These are phyloP conservation scores for Notolabrus celidotus DNA, from an alignment of 2,797 vertebrate genomes.

Conservation along the genomic window DNA sequence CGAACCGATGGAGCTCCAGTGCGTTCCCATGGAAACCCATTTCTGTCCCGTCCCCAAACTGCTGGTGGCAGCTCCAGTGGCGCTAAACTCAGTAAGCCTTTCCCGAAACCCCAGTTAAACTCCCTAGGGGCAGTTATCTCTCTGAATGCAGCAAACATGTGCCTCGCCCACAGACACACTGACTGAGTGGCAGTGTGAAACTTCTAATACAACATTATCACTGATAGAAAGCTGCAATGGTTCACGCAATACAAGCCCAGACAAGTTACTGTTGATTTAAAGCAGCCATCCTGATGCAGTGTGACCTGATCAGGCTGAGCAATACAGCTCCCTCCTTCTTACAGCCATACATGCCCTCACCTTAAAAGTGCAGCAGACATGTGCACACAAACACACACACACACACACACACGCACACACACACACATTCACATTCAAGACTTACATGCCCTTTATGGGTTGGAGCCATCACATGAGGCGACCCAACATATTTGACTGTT, in stretches of 20 bases:
- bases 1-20: constrained; percentile 90
- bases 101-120: constrained; percentile 88
- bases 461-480: constrained; percentile 66
- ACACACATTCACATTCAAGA: constrained; percentile 49
- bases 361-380: constrained; percentile 66
- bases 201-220: constrained; percentile 60
- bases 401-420: constrained; percentile 35
- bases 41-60: constrained; percentile 89
- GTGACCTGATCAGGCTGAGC: constrained; percentile 73
- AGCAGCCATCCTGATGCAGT: constrained; percentile 79
- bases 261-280: constrained; percentile 76
- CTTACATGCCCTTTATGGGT: constrained; percentile 69
- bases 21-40: constrained; percentile 92
- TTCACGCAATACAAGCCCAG: constrained; percentile 79
- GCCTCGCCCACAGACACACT: constrained; percentile 81
- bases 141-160: constrained; percentile 84
- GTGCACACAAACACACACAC: constrained; percentile 37
- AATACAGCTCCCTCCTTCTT: constrained; percentile 75
- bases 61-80: constrained; percentile 85
- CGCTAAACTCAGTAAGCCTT: constrained; percentile 93
- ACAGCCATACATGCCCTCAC: constrained; percentile 84
- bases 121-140: constrained; percentile 58
- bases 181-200: constrained; percentile 68
- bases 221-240: constrained; percentile 61
- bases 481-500: constrained; percentile 67